A percentile compares a stretch with the other conserved stretches of the same genome.
These are phyloP conservation scores for Plagodis pulveraria DNA, from an alignment of 2,888 invertebrate genomes.

Conservation along the genomic window DNA sequence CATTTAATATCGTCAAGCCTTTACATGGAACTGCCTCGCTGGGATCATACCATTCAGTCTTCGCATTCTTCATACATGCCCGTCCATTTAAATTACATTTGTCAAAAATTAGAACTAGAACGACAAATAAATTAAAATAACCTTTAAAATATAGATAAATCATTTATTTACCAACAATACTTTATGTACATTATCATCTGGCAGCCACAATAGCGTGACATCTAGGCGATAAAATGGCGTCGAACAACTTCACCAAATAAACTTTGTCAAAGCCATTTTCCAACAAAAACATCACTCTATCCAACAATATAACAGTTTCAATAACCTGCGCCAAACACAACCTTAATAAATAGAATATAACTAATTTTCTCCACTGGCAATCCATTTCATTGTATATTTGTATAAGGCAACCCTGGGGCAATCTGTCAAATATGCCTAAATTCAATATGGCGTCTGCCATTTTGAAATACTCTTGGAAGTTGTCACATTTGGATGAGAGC, in stretches of 20 bases:
- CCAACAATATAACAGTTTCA: conserved; percentile 92
- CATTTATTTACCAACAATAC: neutral
- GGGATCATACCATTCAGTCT: neutral
- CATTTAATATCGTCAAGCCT: no score
- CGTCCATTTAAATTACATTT: no score
- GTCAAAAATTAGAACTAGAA: neutral
- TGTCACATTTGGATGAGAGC: conserved; percentile 84
- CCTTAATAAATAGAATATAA: conserved; percentile 91
- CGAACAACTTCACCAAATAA: conserved; percentile 91
- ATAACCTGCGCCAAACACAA: conserved; percentile 91
- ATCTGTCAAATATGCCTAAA: conserved; percentile 74
- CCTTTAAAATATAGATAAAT: conserved; percentile 1
- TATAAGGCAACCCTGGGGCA: conserved; percentile 51
- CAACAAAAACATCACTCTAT: conserved; percentile 90
- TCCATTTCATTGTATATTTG: conserved; percentile 51
- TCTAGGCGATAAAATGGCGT: conserved; percentile 93
- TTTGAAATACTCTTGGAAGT: conserved; percentile 89
- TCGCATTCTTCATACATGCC: neutral
- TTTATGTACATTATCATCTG: conserved; percentile 55
- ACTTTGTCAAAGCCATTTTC: conserved; percentile 84
- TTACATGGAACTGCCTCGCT: no score
- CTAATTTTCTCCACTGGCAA: conserved; percentile 84
- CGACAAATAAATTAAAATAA: neutral
- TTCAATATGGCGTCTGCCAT: conserved; percentile 87
- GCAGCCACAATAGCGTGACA: conserved; percentile 90